Evolutionary conservation across 1,140 invertebrate genomes (phyloP), one percentile per base, ranked within the genome.

Genomic region (Aculops lycopersici): DNA sequence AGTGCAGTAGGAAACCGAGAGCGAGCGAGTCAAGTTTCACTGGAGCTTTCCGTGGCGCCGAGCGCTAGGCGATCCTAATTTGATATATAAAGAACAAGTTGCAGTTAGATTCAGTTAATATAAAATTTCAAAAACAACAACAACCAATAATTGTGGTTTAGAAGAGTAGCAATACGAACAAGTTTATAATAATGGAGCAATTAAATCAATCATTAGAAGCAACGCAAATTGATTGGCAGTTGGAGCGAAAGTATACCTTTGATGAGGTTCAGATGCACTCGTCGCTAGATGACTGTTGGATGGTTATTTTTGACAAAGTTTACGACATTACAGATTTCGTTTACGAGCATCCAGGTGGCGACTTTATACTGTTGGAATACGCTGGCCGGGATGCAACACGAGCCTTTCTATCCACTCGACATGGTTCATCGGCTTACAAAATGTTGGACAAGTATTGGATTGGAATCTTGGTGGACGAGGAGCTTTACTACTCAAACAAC

Each of bases 331-430:
- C 67, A 0, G 53, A 58, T 38, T 69, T 70, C 50, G 42, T 68
- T 46, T 52, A 54, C 4, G 52, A 72, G 61, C 80, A 86, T 59
- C 78, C 79, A 0, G 80, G 79, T 20, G 79, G 79, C 3, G 61
- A 64, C 2, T 78, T 84, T 19, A 63, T 84, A 1, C 63, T 86
- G 24, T 49, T 80, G 45, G 79, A 86, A 49, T 67, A 80, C 51
- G 77, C 75, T 0, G 81, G 81, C 1, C 61, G 70, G 3, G 81
- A 88, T 54, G 77, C 74, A 0, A 81, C 74, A 2, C 57, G 75
- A 1, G 70, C 77, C 0, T 83, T 84, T 55, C 59, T 71, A 17
- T 70, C 74, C 16, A 68, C 70, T 0, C 77, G 77, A 1, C 77
- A 83, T 47, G 70, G 71, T 2, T 58, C 58, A 15, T 47, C 50